phyloP scores from a whole-genome alignment of 2,797 vertebrate species.

The Sebastes oblongus region DNA sequence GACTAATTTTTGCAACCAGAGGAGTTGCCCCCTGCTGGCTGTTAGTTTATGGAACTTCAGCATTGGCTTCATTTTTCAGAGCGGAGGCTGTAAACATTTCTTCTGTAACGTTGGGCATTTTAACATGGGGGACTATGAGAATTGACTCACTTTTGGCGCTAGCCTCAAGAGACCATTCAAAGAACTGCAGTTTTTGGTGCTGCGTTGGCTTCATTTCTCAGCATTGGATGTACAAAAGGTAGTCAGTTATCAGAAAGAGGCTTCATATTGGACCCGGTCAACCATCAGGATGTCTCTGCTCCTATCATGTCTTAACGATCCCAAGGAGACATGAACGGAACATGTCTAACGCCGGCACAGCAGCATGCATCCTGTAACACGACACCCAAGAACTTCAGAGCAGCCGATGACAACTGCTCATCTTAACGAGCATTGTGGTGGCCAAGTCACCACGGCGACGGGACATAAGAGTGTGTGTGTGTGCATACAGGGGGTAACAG shows the following conservation, averaged over 20 bases:
- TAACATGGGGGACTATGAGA: too few relatives aligned
- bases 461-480: conserved; percentile 39
- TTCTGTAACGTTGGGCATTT: too few relatives aligned
- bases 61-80: too few relatives aligned
- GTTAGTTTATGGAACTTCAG: too few relatives aligned
- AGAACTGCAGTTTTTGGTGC: fast-evolving
- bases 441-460: conserved; percentile 50
- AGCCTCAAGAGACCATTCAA: too few relatives aligned
- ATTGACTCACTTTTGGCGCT: fast-evolving
- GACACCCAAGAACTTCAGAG: conserved; percentile 54
- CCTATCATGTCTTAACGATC: conserved; percentile 8
- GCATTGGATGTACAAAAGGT: too few relatives aligned
- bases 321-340: conserved; percentile 38
- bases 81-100: too few relatives aligned
- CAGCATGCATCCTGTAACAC: conserved; percentile 62
- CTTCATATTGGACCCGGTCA: neutral
- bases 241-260: neutral
- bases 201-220: too few relatives aligned
- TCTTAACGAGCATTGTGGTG: too few relatives aligned
- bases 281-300: conserved; percentile 5
- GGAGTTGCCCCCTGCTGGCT: too few relatives aligned
- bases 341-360: conserved; percentile 31
- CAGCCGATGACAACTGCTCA: conserved; percentile 52
- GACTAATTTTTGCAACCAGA: fast-evolving
- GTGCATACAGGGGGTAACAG: neutral